Evolutionary conservation across 2,888 invertebrate species (phyloP).

Genomic region (Busseola fusca): DNA sequence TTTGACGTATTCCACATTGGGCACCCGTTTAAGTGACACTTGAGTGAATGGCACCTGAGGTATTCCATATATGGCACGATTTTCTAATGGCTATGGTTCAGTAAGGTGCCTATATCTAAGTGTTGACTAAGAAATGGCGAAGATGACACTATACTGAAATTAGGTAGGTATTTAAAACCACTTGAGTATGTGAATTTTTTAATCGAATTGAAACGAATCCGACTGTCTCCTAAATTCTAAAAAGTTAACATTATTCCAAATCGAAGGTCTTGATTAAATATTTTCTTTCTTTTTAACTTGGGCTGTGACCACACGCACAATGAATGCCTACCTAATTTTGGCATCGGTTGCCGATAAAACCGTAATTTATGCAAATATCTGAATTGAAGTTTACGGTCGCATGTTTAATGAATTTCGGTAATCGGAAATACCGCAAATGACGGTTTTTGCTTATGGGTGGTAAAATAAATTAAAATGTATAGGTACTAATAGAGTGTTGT

Average conservation of each 20-base stretch:
- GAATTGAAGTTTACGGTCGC: slow-evolving; percentile 72
- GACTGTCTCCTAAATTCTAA: slow-evolving; percentile 18
- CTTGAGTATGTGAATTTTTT: not conserved
- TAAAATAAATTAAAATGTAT: slow-evolving; percentile 59
- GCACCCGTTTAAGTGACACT: too few relatives aligned
- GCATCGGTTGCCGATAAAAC: slow-evolving; percentile 78
- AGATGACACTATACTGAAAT: not conserved
- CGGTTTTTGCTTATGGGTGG: slow-evolving; percentile 73
- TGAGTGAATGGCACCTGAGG: too few relatives aligned
- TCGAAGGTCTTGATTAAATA: slow-evolving; percentile 53
- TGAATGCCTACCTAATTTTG: slow-evolving; percentile 79
- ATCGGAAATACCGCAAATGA: slow-evolving; percentile 85
- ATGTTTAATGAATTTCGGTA: slow-evolving; percentile 78
- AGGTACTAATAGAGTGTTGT: slow-evolving; percentile 55
- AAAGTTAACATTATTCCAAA: slow-evolving; percentile 24
- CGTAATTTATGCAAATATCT: slow-evolving; percentile 82
- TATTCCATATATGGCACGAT: too few relatives aligned
- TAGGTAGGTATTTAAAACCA: not conserved
- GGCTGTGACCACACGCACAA: slow-evolving; percentile 72
- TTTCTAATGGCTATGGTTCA: too few relatives aligned
- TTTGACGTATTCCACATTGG: too few relatives aligned
- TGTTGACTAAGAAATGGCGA: too few relatives aligned
- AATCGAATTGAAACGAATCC: slow-evolving; percentile 13
- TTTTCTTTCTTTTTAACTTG: slow-evolving; percentile 36
- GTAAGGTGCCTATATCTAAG: too few relatives aligned